Evolutionary conservation across 2,113 vertebrate species (phyloP).

Genomic region (Sterrhoptilus dennistouni): DNA sequence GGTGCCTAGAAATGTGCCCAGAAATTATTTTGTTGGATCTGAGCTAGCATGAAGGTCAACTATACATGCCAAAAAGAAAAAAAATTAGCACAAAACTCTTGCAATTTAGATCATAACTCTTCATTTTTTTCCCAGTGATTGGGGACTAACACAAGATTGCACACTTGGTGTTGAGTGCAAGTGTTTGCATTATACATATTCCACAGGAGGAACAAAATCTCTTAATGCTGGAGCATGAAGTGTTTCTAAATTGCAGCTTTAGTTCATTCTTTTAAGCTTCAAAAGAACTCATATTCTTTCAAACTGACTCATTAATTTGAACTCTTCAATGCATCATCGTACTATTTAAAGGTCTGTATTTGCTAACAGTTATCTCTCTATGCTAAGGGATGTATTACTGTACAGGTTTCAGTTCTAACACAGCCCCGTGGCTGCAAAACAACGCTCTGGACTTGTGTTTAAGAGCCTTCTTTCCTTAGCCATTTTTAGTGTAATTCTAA

Average conservation of each 20-base stretch:
- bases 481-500: not conserved
- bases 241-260: not conserved
- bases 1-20: not conserved
- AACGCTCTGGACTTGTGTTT: not conserved
- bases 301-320: not conserved
- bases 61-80: not conserved
- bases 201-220: not conserved
- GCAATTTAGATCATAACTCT: not conserved
- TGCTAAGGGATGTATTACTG: not conserved
- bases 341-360: not conserved
- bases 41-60: not conserved
- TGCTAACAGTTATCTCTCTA: not conserved
- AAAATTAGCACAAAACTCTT: not conserved
- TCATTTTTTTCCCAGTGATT: rapidly evolving
- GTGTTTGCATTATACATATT: not conserved
- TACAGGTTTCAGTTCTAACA: not conserved
- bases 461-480: not conserved
- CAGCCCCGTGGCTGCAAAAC: not conserved
- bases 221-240: not conserved
- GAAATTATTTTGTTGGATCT: not conserved
- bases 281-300: not conserved
- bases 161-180: not conserved
- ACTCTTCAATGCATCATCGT: not conserved
- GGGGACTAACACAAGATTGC: not conserved
- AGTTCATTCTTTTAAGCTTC: not conserved